phyloP scores from a whole-genome alignment of 2,113 vertebrate genomes.

The Dolichallabes microphthalmus region DNA sequence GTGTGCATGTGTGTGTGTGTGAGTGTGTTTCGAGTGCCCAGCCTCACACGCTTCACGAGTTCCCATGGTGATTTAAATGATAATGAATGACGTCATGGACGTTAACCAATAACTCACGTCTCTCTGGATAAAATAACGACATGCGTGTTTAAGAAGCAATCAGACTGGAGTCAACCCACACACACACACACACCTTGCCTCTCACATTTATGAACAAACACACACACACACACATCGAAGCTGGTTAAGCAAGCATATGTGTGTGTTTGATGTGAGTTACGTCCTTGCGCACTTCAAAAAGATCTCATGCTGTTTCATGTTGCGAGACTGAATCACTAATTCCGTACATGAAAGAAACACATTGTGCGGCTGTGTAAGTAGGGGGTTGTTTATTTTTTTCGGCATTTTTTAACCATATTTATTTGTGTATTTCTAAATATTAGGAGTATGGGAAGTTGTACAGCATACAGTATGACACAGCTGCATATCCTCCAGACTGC shows the following conservation, averaged over 20 bases:
- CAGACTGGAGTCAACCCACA: not conserved
- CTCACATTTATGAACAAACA: not conserved
- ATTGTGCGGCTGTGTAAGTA: not conserved
- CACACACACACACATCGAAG: not conserved
- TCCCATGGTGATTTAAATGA: not conserved
- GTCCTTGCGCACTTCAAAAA: slow-evolving; percentile 38
- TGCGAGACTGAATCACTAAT: not conserved
- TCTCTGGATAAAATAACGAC: not conserved
- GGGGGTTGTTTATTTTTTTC: not conserved
- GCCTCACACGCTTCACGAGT: not conserved
- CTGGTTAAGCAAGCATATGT: not conserved
- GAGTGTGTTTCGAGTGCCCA: not conserved
- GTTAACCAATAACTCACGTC: not conserved
- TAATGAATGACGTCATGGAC: not conserved
- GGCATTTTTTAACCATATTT: not conserved
- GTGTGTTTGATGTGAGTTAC: slow-evolving; percentile 29
- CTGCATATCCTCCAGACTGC: not conserved
- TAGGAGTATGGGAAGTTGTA: not conserved
- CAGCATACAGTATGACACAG: not conserved
- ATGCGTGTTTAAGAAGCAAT: not conserved
- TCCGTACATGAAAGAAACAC: not conserved
- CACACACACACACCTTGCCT: not conserved
- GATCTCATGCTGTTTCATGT: slow-evolving; percentile 47
- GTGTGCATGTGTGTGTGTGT: not conserved
- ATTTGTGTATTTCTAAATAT: not conserved